Evolutionary conservation across 2,113 vertebrate genomes (phyloP).

Genomic region (Prunella fulvescens): DNA sequence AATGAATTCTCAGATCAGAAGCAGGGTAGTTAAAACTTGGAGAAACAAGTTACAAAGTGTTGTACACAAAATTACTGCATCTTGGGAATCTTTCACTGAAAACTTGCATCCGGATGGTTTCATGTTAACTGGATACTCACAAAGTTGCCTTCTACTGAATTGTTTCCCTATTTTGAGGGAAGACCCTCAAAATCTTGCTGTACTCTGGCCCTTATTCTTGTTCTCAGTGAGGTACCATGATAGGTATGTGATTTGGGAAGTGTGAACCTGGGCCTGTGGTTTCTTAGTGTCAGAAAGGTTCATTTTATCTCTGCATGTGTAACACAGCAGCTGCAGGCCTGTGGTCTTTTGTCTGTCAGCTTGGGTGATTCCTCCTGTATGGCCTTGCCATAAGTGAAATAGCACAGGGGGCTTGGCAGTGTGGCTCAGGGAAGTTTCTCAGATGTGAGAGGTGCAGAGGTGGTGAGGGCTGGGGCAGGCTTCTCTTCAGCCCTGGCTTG

Average conservation of each 20-base stretch:
- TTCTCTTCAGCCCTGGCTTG: too few species aligned
- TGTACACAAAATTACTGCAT: background rate
- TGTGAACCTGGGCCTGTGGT: background rate
- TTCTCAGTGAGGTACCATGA: background rate
- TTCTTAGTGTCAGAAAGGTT: background rate
- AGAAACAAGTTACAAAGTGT: background rate
- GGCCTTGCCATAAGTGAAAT: background rate
- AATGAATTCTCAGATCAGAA: background rate
- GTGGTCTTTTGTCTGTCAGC: background rate
- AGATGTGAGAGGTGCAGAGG: rapidly evolving
- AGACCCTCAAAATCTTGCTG: background rate
- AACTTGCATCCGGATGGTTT: background rate
- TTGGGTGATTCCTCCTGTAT: background rate
- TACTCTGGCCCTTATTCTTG: background rate
- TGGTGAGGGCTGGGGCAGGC: background rate
- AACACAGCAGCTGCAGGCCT: background rate
- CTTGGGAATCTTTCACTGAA: background rate
- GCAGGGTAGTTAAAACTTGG: background rate
- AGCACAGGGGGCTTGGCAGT: rapidly evolving
- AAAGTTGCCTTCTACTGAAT: background rate
- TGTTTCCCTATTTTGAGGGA: background rate
- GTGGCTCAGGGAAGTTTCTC: background rate
- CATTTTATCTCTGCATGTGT: background rate
- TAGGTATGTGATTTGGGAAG: background rate
- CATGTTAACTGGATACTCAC: background rate